Percentiles rank a stretch among this genome's conserved stretches.
Conservation (phyloP, 1,140 invertebrate genomes). For the Pemphigus obesinymphae region DNA sequence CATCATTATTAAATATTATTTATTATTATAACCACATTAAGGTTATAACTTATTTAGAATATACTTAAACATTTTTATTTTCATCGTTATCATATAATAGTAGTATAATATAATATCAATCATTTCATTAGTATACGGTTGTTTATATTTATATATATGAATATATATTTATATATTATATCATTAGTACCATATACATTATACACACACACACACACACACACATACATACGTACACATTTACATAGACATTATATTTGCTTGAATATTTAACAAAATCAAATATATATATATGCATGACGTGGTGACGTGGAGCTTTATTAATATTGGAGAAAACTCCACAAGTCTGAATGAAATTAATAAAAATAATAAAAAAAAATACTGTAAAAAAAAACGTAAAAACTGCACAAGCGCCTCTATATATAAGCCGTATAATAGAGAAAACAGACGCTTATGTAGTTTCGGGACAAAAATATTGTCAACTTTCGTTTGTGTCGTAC, state of each 20-base stretch:
- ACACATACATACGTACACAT: not conserved
- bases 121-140: not conserved
- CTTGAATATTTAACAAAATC: not conserved
- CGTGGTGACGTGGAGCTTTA: conserved; percentile 18
- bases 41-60: not conserved
- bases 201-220: not conserved
- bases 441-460: conserved; percentile 37
- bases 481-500: not conserved
- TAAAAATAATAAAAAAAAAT: not conserved
- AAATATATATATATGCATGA: not conserved
- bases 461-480: conserved; percentile 7
- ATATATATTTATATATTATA: not conserved
- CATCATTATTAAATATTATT: not conserved
- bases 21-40: not conserved
- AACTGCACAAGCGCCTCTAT: conserved; percentile 9
- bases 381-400: not conserved
- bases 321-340: conserved; percentile 32
- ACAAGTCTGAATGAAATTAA: conserved; percentile 38
- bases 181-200: not conserved
- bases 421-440: conserved; percentile 17
- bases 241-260: not conserved
- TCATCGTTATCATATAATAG: not conserved
- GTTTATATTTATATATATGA: not conserved
- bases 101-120: not conserved
- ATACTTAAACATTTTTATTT: not conserved